phyloP scores from a whole-genome alignment of 1,140 invertebrate genomes.

The Brachionus asplanchnoidis region DNA sequence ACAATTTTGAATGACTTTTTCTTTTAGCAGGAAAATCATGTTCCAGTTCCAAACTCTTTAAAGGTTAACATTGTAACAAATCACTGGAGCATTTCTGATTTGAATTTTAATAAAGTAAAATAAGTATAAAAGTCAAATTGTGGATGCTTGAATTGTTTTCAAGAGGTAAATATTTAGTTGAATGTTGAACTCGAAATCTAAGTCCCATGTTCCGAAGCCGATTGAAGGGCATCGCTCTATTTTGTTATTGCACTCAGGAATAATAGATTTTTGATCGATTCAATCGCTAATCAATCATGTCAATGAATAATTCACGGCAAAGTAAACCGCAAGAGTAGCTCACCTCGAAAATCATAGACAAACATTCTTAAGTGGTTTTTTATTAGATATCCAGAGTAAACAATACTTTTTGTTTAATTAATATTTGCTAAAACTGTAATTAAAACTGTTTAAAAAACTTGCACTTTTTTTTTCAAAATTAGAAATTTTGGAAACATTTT shows the following conservation, averaged over 20 bases:
- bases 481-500: not conserved
- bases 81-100: slow-evolving; percentile 21
- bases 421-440: not conserved
- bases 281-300: slow-evolving; percentile 26
- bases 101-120: not conserved
- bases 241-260: slow-evolving; percentile 2
- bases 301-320: slow-evolving; percentile 31
- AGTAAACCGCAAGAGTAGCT: not conserved
- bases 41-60: not conserved
- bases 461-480: not conserved
- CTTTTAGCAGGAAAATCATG: not conserved
- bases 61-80: slow-evolving; percentile 3
- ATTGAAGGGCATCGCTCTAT: not conserved
- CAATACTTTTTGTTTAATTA: not conserved
- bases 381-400: slow-evolving; percentile 12
- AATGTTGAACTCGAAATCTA: slow-evolving; percentile 24
- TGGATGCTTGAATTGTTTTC: not conserved
- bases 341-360: not conserved
- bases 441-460: slow-evolving; percentile 7
- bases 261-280: slow-evolving; percentile 34
- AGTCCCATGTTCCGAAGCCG: not conserved
- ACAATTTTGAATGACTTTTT: not conserved
- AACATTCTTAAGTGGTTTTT: slow-evolving; percentile 29
- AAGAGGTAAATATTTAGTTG: slow-evolving; percentile 24
- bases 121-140: not conserved